A percentile compares a stretch with the other conserved stretches of the same genome.
phyloP scores from a whole-genome alignment of 2,797 vertebrate species.

The Holocentrus rufus region DNA sequence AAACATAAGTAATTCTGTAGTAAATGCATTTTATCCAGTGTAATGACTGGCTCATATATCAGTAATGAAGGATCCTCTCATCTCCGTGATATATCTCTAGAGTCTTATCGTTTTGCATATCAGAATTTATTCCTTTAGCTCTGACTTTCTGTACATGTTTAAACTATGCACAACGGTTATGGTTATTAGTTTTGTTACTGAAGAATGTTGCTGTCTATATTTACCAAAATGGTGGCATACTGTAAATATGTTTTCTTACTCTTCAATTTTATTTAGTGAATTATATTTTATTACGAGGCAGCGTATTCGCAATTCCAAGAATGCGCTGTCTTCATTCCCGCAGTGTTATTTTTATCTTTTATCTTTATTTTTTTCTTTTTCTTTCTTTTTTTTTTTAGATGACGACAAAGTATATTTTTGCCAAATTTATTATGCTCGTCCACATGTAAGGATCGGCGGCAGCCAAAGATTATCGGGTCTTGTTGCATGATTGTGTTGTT shows the following conservation, averaged over 20 bases:
- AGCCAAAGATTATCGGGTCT: conserved; percentile 74
- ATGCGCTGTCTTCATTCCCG: conserved; percentile 55
- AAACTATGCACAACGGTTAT: conserved; percentile 76
- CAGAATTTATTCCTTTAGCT: conserved; percentile 55
- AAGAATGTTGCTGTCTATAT: conserved; percentile 65
- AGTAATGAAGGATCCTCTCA: conserved; percentile 60
- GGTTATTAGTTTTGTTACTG: conserved; percentile 66
- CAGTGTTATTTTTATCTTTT: conserved; percentile 59
- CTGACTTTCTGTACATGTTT: conserved; percentile 53
- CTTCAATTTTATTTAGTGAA: conserved; percentile 66
- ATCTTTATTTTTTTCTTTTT: conserved; percentile 36
- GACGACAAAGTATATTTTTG: conserved; percentile 66
- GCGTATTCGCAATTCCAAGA: conserved; percentile 47
- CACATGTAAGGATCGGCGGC: conserved; percentile 59
- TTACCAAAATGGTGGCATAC: conserved; percentile 64
- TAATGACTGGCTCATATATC: conserved; percentile 50
- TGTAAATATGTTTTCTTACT: conserved; percentile 72
- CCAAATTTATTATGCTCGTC: conserved; percentile 68
- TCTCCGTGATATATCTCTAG: conserved; percentile 45
- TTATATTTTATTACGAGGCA: conserved; percentile 70
- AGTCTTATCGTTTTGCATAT: conserved; percentile 53
- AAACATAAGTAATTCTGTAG: conserved; percentile 41
- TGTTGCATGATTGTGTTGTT: conserved; percentile 74
- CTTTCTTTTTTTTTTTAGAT: conserved; percentile 1
- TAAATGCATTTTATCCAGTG: conserved; percentile 42